Base-by-base conservation (phyloP, 1,140 invertebrate genomes). In the Araneus ventricosus region DNA sequence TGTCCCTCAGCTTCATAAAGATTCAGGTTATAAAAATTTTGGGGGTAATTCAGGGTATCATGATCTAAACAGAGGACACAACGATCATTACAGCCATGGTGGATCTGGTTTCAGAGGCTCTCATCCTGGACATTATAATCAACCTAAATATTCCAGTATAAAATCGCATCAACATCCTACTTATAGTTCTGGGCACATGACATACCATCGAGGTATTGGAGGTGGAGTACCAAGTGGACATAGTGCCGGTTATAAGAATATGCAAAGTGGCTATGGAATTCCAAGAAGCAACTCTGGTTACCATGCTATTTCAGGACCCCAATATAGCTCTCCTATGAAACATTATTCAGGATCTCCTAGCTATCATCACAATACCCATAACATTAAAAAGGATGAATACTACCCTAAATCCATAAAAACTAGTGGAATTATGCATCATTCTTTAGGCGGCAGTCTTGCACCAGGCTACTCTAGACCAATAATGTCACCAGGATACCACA, bases 21-120 rank as follows among this genome's bases (percentile, higher is more conserved):
- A 57, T 52, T 85, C 45, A 57, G 82, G 82, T 17, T 87, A 87
- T 87, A 59, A 87, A 61, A 63, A 30, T 39, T 27, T 5, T 22
- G 70, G 70, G 1, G 70, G 70, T 6, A 20, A 20, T 37, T 30
- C 20, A 7, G 63, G 27, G 27, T 20, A 34, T 27, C 70, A 75
- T 1, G 17, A 24, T 30, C 24, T 67, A 67, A 27, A 27, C 22
- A 27, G 39, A 17, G 39, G n/a, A 45, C n/a, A 10, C 2, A 84
- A 45, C 27, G 39, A 41, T 52, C 39, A 52, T 24, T 45, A 45
- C 45, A 52, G 24, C 1, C 39, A 84, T 45, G 39, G 27, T 6
- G 14, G 45, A 14, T 14, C 39, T 3, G 4, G 24, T 67, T 27
- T 67, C 3, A 14, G 24, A 0, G 10, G 80, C 4, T 27, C n/a